A percentile compares a stretch with the other conserved stretches of the same genome.
These are phyloP conservation scores for Ia io DNA, from an alignment of 2,113 vertebrate genomes.

Conservation along the genomic window DNA sequence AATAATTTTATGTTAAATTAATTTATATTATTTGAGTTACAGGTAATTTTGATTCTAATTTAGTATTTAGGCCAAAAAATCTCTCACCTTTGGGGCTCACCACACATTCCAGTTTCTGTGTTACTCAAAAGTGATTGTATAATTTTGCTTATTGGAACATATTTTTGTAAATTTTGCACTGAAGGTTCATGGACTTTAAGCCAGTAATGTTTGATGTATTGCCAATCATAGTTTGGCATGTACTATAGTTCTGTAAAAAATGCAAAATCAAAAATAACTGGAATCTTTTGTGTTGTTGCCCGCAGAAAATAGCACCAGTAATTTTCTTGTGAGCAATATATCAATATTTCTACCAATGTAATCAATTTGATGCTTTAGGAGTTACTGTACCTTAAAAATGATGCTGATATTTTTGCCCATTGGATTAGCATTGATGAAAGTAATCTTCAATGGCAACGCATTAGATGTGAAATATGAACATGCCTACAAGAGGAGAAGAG, in stretches of 20 bases:
- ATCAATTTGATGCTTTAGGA: background rate
- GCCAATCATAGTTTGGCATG: slow-evolving; percentile 10
- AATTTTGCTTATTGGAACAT: slow-evolving; percentile 26
- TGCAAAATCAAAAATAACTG: slow-evolving; percentile 40
- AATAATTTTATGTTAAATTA: background rate
- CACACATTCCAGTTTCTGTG: background rate
- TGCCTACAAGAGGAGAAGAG: slow-evolving; percentile 67
- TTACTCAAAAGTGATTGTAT: background rate
- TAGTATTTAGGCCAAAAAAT: background rate
- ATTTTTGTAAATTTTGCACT: background rate
- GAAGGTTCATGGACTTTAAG: background rate
- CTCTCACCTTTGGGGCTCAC: background rate
- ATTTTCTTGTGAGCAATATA: slow-evolving; percentile 55
- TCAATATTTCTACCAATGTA: slow-evolving; percentile 29
- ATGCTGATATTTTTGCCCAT: slow-evolving; percentile 79
- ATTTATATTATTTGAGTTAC: background rate
- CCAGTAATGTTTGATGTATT: slow-evolving; percentile 48
- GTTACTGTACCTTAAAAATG: slow-evolving; percentile 84
- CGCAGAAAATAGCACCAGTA: slow-evolving; percentile 26
- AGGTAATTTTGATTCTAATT: background rate
- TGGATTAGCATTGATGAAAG: slow-evolving; percentile 79
- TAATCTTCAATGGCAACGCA: slow-evolving; percentile 83
- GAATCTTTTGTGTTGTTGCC: slow-evolving; percentile 18
- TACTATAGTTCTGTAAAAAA: slow-evolving; percentile 22
- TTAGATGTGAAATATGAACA: slow-evolving; percentile 85